Conservation (phyloP, 2,797 vertebrate genomes). For the Denticeps clupeoides region DNA sequence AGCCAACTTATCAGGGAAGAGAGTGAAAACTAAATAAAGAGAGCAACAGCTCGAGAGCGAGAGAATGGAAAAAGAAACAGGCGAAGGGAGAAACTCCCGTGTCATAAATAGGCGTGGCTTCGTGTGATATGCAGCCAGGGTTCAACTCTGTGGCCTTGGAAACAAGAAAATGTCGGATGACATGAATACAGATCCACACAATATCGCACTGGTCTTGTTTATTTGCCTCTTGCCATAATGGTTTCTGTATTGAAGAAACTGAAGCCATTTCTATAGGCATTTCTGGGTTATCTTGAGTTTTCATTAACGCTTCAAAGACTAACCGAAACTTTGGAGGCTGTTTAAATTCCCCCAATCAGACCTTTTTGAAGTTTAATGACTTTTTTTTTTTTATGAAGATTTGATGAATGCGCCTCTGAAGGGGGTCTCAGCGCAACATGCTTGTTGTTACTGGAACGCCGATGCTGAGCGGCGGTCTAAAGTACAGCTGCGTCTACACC, state of each 20-base stretch:
- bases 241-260: no score
- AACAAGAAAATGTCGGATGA: no score
- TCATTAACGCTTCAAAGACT: no score
- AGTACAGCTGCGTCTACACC: no score
- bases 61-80: conserved; percentile 2
- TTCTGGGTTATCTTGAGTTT: no score
- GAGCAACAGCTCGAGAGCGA: conserved; percentile 13
- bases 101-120: no score
- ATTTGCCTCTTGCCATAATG: no score
- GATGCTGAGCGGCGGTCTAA: conserved; percentile 37
- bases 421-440: conserved; percentile 8
- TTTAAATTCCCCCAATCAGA: conserved; percentile 6
- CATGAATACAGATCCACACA: no score
- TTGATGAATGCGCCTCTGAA: neutral
- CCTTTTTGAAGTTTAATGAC: conserved; percentile 5
- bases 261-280: no score
- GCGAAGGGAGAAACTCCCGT: neutral
- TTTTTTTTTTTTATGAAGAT: conserved; percentile 4
- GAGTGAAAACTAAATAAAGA: conserved; percentile 35
- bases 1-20: conserved; percentile 23
- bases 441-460: conserved; percentile 33
- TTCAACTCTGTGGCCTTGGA: no score
- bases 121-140: no score
- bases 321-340: neutral
- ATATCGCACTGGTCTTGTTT: no score